Base-by-base conservation (phyloP, 2,113 vertebrate genomes). In the Phasianus colchicus region DNA sequence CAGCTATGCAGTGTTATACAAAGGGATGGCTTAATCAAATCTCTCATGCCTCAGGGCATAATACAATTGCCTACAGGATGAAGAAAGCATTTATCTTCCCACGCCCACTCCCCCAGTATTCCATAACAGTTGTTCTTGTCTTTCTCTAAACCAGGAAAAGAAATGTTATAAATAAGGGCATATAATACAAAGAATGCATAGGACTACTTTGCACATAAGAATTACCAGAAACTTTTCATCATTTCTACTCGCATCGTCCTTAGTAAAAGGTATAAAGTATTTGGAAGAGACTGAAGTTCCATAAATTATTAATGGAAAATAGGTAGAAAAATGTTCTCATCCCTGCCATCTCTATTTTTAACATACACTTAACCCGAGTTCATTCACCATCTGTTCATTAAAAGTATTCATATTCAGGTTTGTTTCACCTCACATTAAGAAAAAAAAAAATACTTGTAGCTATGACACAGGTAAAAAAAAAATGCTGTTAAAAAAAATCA, bases 41-140 rank as follows among this genome's bases (percentile, higher is more conserved):
- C 64, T 91, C 64, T 85, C 93, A 57, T 38, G 69, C 84, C 96
- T 95, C 58, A 63, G 72, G 84, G 61, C 25, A 83, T 52, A 88
- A 71, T 27, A 42, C 17, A 19, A 86, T 79, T 93, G 88, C 40
- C 63, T 90, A 32, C 29, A 54, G 43, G 30, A 75, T 9, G 4
- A 92, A 71, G 58, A 86, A 69, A 89, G 47, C 2, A 2, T 29
- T 55, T 88, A 34, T 69, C 29, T 50, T 86, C 40, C 52, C 52
- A 54, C 27, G 7, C 27, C 27, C 25, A 54, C 12, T 29, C 27
- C 27, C 73, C 43, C 52, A 22, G 43, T n/a, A 21, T 43, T 91
- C 47, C 55, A 65, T 0, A 82, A 38, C 22, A 67, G 54, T 70
- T 66, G 13, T 78, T 86, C 27, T 48, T 58, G 21, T 7, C 36